A percentile compares a stretch with the other conserved stretches of the same genome.
Conservation (phyloP, 1,140 invertebrate genomes). For the Paralvinella palmiformis region DNA sequence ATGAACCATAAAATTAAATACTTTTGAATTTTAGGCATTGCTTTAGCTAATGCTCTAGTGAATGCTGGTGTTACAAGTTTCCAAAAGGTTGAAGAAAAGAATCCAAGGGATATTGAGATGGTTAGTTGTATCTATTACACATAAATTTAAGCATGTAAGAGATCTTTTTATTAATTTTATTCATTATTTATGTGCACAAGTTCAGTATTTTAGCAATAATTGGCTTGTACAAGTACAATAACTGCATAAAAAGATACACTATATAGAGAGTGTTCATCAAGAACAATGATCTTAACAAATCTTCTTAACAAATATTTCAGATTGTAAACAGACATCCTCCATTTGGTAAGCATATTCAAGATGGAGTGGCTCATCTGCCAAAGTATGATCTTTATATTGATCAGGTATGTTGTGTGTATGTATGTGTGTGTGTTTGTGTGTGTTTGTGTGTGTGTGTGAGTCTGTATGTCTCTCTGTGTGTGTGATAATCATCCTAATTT, state of each 20-base stretch:
- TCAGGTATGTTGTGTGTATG: slow-evolving; percentile 41
- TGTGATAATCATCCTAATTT: neutral
- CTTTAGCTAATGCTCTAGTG: slow-evolving; percentile 60
- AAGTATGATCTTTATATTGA: slow-evolving; percentile 51
- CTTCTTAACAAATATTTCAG: slow-evolving; percentile 29
- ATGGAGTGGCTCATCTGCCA: slow-evolving; percentile 44
- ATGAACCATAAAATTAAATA: neutral
- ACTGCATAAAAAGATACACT: neutral
- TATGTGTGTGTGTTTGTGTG: slow-evolving; percentile 4
- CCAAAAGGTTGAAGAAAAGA: slow-evolving; percentile 58
- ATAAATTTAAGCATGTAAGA: neutral
- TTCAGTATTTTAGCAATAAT: neutral
- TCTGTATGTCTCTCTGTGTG: neutral
- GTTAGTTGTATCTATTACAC: slow-evolving; percentile 47
- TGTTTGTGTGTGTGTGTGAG: neutral
- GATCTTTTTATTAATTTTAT: neutral
- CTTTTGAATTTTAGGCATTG: slow-evolving; percentile 36
- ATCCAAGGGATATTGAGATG: slow-evolving; percentile 69
- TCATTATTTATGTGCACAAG: neutral
- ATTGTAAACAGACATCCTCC: slow-evolving; percentile 54
- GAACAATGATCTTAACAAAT: neutral
- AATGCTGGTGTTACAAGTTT: slow-evolving; percentile 64
- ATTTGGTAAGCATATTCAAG: slow-evolving; percentile 52
- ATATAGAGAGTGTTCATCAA: neutral
- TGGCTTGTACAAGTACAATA: neutral